Evolutionary conservation across 2,888 invertebrate species (phyloP).

Genomic region (Listrodromus nycthemerus): DNA sequence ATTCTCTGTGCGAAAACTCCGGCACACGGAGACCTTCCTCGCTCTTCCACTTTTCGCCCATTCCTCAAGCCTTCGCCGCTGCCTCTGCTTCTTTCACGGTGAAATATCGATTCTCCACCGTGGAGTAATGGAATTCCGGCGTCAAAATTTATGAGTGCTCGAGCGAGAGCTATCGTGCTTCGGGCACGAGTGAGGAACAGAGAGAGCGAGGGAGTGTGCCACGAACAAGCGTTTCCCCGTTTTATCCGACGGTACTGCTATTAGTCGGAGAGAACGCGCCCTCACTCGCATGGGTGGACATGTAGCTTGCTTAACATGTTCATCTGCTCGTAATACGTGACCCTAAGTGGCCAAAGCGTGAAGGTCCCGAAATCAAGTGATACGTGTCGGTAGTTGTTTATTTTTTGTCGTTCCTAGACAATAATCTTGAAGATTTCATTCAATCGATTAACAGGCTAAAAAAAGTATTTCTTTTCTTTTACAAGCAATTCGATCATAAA

Average conservation of each 20-base stretch:
- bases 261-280: constrained; percentile 45
- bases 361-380: background rate
- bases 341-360: background rate
- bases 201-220: constrained; percentile 29
- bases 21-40: constrained; percentile 50
- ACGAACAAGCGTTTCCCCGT: constrained; percentile 27
- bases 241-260: constrained; percentile 34
- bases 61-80: constrained; percentile 57
- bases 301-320: constrained; percentile 27
- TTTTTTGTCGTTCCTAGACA: background rate
- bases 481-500: no score
- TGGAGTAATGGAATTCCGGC: constrained; percentile 80
- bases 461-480: background rate
- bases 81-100: constrained; percentile 65
- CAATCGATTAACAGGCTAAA: background rate
- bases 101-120: constrained; percentile 77
- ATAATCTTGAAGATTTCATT: background rate
- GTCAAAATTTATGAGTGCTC: constrained; percentile 79
- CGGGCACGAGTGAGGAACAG: constrained; percentile 49
- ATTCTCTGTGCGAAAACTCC: constrained; percentile 38
- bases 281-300: constrained; percentile 19
- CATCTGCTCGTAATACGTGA: constrained; percentile 41
- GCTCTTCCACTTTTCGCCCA: constrained; percentile 43
- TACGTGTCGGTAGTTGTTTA: background rate
- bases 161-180: constrained; percentile 60